Percentiles rank a stretch among this genome's conserved stretches.
These are phyloP conservation scores for Eubasilissa regina DNA, from an alignment of 1,140 invertebrate species.

Conservation along the genomic window DNA sequence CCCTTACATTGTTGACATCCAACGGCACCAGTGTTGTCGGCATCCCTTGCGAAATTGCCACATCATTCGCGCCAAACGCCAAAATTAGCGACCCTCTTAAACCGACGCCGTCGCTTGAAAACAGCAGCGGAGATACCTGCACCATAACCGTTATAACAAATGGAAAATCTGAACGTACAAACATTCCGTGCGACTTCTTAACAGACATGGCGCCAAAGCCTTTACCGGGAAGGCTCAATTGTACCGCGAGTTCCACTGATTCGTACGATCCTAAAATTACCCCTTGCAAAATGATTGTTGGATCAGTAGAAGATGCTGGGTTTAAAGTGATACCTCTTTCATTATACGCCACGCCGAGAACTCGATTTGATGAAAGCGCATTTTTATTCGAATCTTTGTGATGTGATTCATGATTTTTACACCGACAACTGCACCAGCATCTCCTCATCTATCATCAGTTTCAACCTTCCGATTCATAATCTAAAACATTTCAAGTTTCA, in stretches of 20 bases:
- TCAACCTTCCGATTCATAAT: no score
- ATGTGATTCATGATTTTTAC: neutral
- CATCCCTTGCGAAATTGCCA: constrained; percentile 55
- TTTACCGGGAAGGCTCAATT: constrained; percentile 19
- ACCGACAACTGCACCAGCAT: no score
- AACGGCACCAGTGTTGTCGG: constrained; percentile 18
- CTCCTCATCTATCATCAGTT: no score
- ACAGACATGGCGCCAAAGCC: constrained; percentile 19
- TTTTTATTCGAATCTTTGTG: neutral
- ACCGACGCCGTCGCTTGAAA: neutral
- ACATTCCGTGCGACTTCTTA: constrained; percentile 48
- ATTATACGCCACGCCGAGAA: neutral
- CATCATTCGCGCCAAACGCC: constrained; percentile 43
- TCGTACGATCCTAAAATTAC: neutral
- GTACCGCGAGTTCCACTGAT: constrained; percentile 4
- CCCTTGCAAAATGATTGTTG: constrained; percentile 7
- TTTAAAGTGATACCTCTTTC: constrained; percentile 22
- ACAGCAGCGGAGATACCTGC: constrained; percentile 29
- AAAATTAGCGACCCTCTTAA: constrained; percentile 11
- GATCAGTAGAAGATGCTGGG: neutral
- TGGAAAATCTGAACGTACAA: constrained; percentile 36
- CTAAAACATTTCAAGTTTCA: no score
- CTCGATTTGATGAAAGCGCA: neutral
- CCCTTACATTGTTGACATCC: constrained; percentile 28
- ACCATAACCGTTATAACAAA: constrained; percentile 43